Evolutionary conservation across 2,797 vertebrate genomes (phyloP), one percentile per base, ranked within the genome.

Genomic region (Iguana delicatissima): DNA sequence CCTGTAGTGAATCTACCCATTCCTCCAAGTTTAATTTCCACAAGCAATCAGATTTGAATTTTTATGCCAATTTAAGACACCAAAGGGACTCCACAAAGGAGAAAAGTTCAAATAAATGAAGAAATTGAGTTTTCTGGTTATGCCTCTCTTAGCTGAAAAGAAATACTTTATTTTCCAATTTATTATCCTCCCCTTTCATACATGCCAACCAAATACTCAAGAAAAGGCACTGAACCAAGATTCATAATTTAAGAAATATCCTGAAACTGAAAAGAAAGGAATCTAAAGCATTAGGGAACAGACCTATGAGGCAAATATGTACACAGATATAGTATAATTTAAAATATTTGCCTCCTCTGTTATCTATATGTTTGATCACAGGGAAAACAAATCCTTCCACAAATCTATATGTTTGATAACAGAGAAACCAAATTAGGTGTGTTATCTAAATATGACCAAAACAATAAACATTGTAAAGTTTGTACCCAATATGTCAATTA

Each of bases 21-120:
- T 91, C 87, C 35, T 72, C 81, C n/a, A 42, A 87, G 87, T 46
- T 85, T 88, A 89, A 95, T 93, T 90, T 95, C 84, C 94, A 92
- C 86, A 91, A 67, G 88, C 90, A 91, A 83, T 90, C 91, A 94
- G 69, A 91, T 94, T 80, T 95, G 83, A 95, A 84, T 93, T 91
- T 92, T 87, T 89, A 88, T 80, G 81, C 29, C 88, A 93, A 91
- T 0, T 0, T 84, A 93, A 95, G 83, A 88, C 32, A 90, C 59
- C 77, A 46, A 94, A 94, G 38, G 0, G 64, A 9, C 24, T 87
- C 69, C 84, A 42, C 52, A 7, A 89, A 52, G 22, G 42, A 89
- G 89, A 82, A 69, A 59, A 93, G 55, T 12, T 74, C 13, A 0
- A 80, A 90, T 9, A 14, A 32, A 89, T 0, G 1, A 77, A 90